Evolutionary conservation across 2,797 vertebrate genomes (phyloP), one percentile per base, ranked within the genome.

Genomic region (Micrastur ruficollis): DNA sequence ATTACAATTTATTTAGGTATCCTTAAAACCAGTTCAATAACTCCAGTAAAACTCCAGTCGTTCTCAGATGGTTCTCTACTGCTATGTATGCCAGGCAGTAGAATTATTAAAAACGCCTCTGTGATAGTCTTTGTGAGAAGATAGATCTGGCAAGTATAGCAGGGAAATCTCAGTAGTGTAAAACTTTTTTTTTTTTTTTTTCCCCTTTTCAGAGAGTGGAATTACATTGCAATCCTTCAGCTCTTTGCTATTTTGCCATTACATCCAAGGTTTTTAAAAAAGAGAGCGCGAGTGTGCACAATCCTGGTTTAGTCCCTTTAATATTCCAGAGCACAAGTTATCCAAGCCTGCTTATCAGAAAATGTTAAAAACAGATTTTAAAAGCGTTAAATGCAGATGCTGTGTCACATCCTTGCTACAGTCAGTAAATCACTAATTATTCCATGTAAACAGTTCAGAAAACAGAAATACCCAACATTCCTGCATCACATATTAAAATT

Each of bases 1-100:
- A 67, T 34, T 59, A 62, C 27, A 80, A 73, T 89, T 91, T 52
- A 73, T 50, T 73, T 36, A n/a, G n/a, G 4, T 49, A 44, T 15
- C 75, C 68, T 85, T 58, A 78, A 82, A 94, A 75, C 14, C 32
- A 80, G 40, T 31, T 87, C 27, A 66, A 19, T 34, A 84, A 89
- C 26, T 36, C 34, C n/a, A 75, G 36, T n/a, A 89, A 50, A 91
- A 82, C 17, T 55, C 66, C 52, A 11, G 6, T 15, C 55, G 16
- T n/a, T 81, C 53, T 81, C 11, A 6, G 23, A 61, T 12, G 21
- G 22, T 55, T 89, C n/a, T 86, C 44, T 81, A 50, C 16, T 17
- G 19, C 52, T 71, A 34, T 11, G 31, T 40, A 36, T 12, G 8
- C 19, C 72, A 93, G 49, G 44, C 20, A 85, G 49, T 8, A 68